Evolutionary conservation across 2,113 vertebrate genomes (phyloP).

Genomic region (Phyllopteryx taeniolatus): DNA sequence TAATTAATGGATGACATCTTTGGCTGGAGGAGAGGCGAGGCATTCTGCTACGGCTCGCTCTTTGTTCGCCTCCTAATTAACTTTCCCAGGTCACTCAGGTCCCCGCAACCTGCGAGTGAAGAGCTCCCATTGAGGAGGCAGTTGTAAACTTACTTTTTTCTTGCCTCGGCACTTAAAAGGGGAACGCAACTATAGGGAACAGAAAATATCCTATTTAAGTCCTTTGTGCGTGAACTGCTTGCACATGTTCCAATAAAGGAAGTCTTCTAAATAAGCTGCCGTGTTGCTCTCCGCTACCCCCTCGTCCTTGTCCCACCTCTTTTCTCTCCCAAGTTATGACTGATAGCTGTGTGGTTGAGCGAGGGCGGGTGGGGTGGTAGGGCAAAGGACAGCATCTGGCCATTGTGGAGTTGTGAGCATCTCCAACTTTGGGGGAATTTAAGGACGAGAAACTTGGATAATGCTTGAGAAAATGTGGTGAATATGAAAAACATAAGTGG

Average conservation of each 20-base stretch:
- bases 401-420: constrained; percentile 70
- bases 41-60: constrained; percentile 98
- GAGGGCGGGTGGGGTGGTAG: constrained; percentile 42
- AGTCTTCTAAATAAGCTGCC: constrained; percentile 84
- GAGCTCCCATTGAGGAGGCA: constrained; percentile 95
- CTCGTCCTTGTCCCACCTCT: constrained; percentile 66
- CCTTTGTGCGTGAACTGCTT: constrained; percentile 90
- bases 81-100: constrained; percentile 99
- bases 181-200: constrained; percentile 93
- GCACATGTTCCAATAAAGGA: constrained; percentile 89
- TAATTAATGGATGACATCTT: constrained; percentile 99
- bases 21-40: constrained; percentile 98
- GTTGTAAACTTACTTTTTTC: constrained; percentile 99
- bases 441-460: constrained; percentile 63
- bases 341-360: constrained; percentile 72
- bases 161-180: constrained; percentile 96
- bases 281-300: constrained; percentile 71
- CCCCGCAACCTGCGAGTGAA: constrained; percentile 99
- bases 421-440: constrained; percentile 70
- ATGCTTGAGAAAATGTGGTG: constrained; percentile 54
- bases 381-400: constrained; percentile 75
- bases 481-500: constrained; percentile 57
- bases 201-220: constrained; percentile 99
- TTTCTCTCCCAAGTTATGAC: constrained; percentile 75
- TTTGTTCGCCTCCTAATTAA: constrained; percentile 99